Percentiles rank a stretch among this genome's conserved stretches.
Evolutionary conservation across 2,888 invertebrate genomes (phyloP).

Genomic region (Noctua comes): DNA sequence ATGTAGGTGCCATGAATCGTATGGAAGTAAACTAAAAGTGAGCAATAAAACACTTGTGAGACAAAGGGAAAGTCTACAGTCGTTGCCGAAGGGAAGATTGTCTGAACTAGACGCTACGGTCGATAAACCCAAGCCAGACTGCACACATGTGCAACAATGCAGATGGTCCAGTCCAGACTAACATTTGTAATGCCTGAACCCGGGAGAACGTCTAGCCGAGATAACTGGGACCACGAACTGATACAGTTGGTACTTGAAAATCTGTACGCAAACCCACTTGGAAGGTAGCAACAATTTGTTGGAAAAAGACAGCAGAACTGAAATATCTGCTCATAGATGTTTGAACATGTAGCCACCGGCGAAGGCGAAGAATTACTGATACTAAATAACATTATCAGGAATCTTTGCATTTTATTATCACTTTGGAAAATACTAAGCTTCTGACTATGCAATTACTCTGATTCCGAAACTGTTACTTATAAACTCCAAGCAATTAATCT

Average conservation of each 20-base stretch:
- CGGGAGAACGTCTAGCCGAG: conserved; percentile 67
- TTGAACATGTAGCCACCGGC: conserved; percentile 5
- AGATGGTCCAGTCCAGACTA: conserved; percentile 75
- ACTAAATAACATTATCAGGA: background rate
- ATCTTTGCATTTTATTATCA: background rate
- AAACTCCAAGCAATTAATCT: conserved; percentile 33
- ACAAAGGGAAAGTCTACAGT: conserved; percentile 50
- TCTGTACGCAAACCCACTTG: conserved; percentile 16
- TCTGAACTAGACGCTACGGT: conserved; percentile 80
- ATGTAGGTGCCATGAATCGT: background rate
- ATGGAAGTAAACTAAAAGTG: conserved; percentile 9
- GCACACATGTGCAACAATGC: conserved; percentile 75
- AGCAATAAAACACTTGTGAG: conserved; percentile 41
- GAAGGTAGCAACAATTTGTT: conserved; percentile 3
- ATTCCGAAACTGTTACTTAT: conserved; percentile 12
- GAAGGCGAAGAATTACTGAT: background rate
- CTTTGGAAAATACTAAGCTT: background rate
- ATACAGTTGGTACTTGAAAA: conserved; percentile 41
- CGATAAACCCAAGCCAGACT: conserved; percentile 83
- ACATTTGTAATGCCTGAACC: conserved; percentile 68
- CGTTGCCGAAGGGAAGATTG: conserved; percentile 63
- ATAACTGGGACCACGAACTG: conserved; percentile 42
- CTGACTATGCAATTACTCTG: background rate
- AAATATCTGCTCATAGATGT: conserved; percentile 3
- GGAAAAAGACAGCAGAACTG: conserved; percentile 8